Base-by-base conservation (phyloP, 2,888 invertebrate species). In the Cyaniris semiargus region DNA sequence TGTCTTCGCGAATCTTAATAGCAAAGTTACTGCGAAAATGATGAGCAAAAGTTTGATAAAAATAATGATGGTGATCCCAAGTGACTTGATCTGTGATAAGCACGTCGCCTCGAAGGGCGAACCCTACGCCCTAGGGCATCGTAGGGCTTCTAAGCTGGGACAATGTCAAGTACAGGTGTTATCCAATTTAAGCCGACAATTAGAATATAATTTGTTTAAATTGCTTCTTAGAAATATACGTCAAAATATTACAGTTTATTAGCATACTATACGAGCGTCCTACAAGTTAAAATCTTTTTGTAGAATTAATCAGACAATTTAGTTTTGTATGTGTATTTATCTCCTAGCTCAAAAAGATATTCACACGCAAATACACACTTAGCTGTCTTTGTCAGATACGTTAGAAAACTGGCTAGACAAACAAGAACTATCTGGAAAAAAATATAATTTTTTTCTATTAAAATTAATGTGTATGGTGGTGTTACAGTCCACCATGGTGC, bases 401-500 rank as follows among this genome's bases (percentile, higher is more conserved):
- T 10, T 10, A 38, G n/a, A 38, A 38, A 8, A 38, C 38, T 38
- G 10, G 38, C 38, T 38, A 38, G 1, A 10, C 10, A 6, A 38
- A 10, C 38, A 10, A 38, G 10, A 3, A 38, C 10, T 38, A 38
- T 48, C 48, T 18, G 48, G 48, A 18, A 48, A 48, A 44, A 44
- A 44, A 44, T 1, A 44, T 7, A 38, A 38, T 38, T 38, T 34
- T 34, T n/a, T n/a, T n/a, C n/a, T n/a, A n/a, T n/a, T n/a, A n/a
- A n/a, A n/a, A n/a, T n/a, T n/a, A n/a, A n/a, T n/a, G n/a, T n/a
- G n/a, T n/a, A n/a, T n/a, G 15, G 34, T 38, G 21, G 10, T 31
- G 31, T 79, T 84, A 3, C 86, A 93, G 93, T 88, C 88, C 1
- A 87, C 91, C 5, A 94, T 93, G 94, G 87, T 93, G 79, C 80